Conservation (phyloP, 1,140 invertebrate genomes). For the Bombus waltoni region DNA sequence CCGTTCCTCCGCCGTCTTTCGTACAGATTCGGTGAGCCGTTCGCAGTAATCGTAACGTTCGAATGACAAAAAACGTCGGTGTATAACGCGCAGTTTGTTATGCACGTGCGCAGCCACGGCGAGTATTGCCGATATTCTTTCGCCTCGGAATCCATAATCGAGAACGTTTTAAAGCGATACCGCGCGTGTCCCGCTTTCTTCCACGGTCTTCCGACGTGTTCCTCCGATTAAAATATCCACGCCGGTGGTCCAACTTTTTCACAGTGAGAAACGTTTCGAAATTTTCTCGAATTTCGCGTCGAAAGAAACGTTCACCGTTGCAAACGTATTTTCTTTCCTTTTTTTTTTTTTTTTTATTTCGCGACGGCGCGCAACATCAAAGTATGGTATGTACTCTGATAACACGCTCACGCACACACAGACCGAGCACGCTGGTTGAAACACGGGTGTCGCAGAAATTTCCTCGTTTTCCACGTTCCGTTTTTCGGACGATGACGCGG, state of each 20-base stretch:
- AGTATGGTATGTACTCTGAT: background rate
- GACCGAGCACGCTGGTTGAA: too few species aligned
- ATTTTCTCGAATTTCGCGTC: background rate
- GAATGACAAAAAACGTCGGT: conserved; percentile 42
- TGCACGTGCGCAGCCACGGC: conserved; percentile 48
- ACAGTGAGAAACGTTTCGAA: too few species aligned
- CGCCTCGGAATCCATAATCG: background rate
- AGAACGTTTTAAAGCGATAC: background rate
- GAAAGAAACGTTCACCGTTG: accelerated
- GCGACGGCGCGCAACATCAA: background rate
- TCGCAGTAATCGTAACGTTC: conserved; percentile 48
- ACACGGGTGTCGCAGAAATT: conserved; percentile 2
- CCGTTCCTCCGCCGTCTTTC: background rate
- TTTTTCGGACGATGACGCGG: conserved; percentile 25
- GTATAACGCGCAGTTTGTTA: conserved; percentile 55
- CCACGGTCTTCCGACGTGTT: background rate
- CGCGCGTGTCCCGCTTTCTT: background rate
- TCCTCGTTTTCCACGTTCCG: conserved; percentile 5
- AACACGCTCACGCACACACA: background rate
- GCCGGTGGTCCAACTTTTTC: background rate
- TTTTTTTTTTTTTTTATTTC: background rate
- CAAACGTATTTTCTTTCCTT: background rate
- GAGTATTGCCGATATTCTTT: conserved; percentile 17
- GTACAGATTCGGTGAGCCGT: conserved; percentile 29
- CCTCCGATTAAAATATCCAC: background rate